Conservation (phyloP, 2,888 invertebrate species). For the Stegana nigrithorax region DNA sequence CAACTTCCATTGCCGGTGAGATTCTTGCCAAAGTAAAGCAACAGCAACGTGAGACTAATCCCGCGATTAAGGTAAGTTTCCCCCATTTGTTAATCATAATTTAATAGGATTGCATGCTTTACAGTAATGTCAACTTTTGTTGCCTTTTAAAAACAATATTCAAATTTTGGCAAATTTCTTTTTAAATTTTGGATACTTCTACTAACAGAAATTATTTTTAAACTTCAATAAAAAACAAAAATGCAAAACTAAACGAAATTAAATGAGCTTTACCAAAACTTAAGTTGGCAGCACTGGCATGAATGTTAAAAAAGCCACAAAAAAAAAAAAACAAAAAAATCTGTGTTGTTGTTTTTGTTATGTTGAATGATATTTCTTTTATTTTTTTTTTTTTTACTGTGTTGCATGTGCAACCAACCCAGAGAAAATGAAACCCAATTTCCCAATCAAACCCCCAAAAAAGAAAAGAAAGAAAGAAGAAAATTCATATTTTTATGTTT, state of each 20-base stretch:
- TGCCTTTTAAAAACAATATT: not conserved
- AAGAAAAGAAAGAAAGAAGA: not conserved
- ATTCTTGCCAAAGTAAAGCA: conserved; percentile 32
- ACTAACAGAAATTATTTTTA: no score
- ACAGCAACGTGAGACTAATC: conserved; percentile 53
- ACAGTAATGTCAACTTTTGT: conserved; percentile 53
- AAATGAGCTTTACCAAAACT: no score
- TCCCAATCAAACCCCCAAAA: not conserved
- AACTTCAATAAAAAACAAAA: not conserved
- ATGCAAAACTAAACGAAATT: no score
- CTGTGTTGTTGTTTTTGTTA: not conserved
- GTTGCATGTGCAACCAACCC: conserved; percentile 1
- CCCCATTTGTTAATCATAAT: conserved; percentile 1
- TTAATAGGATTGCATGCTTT: conserved; percentile 46
- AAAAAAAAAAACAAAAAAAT: no score
- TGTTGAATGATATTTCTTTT: not conserved
- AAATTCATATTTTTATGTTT: conserved; percentile 22
- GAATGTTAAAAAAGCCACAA: not conserved
- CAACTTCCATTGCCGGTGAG: conserved; percentile 39
- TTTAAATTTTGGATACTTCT: no score
- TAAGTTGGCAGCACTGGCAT: not conserved
- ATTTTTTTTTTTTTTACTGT: not conserved
- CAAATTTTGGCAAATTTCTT: conserved; percentile 1
- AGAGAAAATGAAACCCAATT: not conserved
- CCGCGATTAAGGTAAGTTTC: conserved; percentile 57